Evolutionary conservation across 1,140 invertebrate species (phyloP).

Genomic region (Lutraria rhynchaena): DNA sequence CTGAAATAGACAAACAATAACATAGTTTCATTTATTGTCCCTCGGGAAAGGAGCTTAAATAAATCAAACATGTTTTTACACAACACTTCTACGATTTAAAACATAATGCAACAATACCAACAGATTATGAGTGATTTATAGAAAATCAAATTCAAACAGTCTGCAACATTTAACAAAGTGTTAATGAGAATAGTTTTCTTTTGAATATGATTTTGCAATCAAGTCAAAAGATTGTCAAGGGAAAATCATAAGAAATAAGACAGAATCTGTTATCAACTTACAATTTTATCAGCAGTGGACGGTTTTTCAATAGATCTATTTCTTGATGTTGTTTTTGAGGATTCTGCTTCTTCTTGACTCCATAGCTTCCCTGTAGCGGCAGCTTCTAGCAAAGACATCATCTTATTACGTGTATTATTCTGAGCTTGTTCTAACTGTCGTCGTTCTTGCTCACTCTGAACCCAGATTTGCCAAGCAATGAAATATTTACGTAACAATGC

Average conservation of each 20-base stretch:
- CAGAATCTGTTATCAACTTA: background rate
- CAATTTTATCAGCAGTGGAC: slow-evolving; percentile 52
- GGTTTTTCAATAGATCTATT: slow-evolving; percentile 21
- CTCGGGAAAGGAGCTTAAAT: too few species aligned
- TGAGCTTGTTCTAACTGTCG: slow-evolving; percentile 71
- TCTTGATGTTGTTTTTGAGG: background rate
- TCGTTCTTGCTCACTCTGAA: slow-evolving; percentile 69
- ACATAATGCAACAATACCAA: too few species aligned
- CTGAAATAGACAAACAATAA: slow-evolving; percentile 52
- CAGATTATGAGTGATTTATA: too few species aligned
- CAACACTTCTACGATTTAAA: too few species aligned
- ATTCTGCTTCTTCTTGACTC: slow-evolving; percentile 50
- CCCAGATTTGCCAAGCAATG: slow-evolving; percentile 74
- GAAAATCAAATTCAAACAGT: background rate
- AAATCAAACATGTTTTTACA: too few species aligned
- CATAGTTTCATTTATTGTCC: too few species aligned
- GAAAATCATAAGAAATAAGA: too few species aligned
- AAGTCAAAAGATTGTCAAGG: too few species aligned
- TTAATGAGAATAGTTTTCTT: too few species aligned
- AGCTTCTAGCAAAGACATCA: slow-evolving; percentile 76
- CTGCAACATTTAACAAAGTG: background rate
- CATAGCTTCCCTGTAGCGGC: slow-evolving; percentile 74
- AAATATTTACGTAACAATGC: slow-evolving; percentile 73
- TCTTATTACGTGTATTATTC: slow-evolving; percentile 76
- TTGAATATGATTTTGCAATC: too few species aligned